Evolutionary conservation across 2,888 invertebrate species (phyloP).

Genomic region (Drosophila setosimentum): DNA sequence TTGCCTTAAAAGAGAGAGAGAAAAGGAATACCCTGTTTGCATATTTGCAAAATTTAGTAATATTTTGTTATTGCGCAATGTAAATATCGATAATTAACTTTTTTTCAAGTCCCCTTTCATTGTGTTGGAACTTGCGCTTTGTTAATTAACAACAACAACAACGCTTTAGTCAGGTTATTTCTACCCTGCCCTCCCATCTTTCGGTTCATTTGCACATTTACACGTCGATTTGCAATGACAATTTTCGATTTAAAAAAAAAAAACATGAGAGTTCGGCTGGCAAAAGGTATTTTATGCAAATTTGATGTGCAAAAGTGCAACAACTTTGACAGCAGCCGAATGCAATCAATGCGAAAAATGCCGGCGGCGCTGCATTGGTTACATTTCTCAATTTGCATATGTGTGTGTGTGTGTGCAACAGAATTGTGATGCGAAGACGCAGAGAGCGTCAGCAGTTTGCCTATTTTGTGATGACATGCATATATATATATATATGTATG

Average conservation of each 20-base stretch:
- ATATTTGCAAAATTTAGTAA: neutral
- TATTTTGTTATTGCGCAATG: neutral
- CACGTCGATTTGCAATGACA: conserved; percentile 42
- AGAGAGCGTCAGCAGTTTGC: conserved; percentile 2
- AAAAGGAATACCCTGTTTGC: neutral
- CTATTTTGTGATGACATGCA: conserved; percentile 21
- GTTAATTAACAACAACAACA: conserved; percentile 21
- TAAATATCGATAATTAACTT: conserved; percentile 19
- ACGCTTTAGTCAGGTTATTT: conserved; percentile 1
- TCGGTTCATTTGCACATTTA: conserved; percentile 7
- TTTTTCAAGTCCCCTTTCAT: neutral
- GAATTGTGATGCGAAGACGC: neutral
- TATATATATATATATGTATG: conserved; percentile 10
- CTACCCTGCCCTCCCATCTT: neutral
- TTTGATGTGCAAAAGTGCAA: conserved; percentile 44
- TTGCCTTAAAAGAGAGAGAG: neutral
- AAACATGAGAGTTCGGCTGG: conserved; percentile 1
- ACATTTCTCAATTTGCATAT: conserved; percentile 32
- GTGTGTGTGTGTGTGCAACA: neutral
- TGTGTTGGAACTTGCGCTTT: neutral
- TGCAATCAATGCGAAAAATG: conserved; percentile 32
- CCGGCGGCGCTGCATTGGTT: conserved; percentile 26
- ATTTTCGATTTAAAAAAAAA: conserved; percentile 10
- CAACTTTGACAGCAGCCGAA: conserved; percentile 57
- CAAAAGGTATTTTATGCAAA: conserved; percentile 47